A percentile compares a stretch with the other conserved stretches of the same genome.
Evolutionary conservation across 2,113 vertebrate species (phyloP).

Genomic region (Paramisgurnus dabryanus): DNA sequence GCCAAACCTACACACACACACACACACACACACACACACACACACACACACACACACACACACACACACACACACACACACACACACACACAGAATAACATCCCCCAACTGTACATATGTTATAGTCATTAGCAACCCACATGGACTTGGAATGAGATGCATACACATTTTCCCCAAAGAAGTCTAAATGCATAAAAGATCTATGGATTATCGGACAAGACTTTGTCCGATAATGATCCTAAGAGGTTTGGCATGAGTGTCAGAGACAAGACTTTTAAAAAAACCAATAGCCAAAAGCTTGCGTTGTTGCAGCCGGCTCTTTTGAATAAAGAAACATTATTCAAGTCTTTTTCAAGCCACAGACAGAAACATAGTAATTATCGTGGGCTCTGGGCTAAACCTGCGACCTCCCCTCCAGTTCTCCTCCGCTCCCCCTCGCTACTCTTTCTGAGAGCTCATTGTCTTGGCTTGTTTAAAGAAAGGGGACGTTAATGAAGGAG

Average conservation of each 20-base stretch:
- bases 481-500: slow-evolving; percentile 78
- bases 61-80: neutral
- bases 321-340: slow-evolving; percentile 64
- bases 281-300: slow-evolving; percentile 59
- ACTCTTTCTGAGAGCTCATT: slow-evolving; percentile 75
- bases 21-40: no score
- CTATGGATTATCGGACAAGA: slow-evolving; percentile 19
- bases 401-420: slow-evolving; percentile 67
- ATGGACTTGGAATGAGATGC: neutral
- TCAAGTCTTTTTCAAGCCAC: slow-evolving; percentile 60
- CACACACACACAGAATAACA: neutral
- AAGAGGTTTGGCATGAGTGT: slow-evolving; percentile 42
- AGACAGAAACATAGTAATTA: slow-evolving; percentile 76
- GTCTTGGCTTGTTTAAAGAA: slow-evolving; percentile 77
- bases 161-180: slow-evolving; percentile 17
- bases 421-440: slow-evolving; percentile 60
- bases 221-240: neutral
- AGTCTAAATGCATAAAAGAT: slow-evolving; percentile 31
- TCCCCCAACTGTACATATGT: neutral
- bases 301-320: slow-evolving; percentile 58
- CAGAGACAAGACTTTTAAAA: slow-evolving; percentile 52
- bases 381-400: slow-evolving; percentile 48
- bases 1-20: no score
- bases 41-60: neutral
- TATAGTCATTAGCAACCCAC: slow-evolving; percentile 2